Conservation (phyloP, 1,140 invertebrate species). For the Drosophila watanabei region DNA sequence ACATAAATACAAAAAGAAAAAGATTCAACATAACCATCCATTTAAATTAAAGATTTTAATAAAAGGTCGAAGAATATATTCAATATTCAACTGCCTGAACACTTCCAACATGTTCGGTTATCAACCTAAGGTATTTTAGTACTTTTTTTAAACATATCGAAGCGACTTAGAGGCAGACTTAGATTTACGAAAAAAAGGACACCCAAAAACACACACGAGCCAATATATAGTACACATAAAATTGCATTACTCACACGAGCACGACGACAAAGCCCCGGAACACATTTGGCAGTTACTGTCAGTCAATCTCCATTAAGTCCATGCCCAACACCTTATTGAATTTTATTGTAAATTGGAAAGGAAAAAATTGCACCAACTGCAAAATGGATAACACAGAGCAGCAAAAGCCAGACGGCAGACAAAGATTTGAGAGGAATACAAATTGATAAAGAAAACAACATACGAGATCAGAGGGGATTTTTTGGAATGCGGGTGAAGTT, state of each 20-base stretch:
- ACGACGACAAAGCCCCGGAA: constrained; percentile 39
- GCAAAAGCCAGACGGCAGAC: constrained; percentile 32
- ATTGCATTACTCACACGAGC: constrained; percentile 43
- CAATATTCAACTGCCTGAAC: neutral
- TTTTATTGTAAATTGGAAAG: constrained; percentile 82
- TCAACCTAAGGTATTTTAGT: constrained; percentile 44
- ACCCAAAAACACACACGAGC: constrained; percentile 17
- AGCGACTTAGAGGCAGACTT: constrained; percentile 53
- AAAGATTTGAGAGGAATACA: constrained; percentile 50
- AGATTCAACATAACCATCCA: neutral
- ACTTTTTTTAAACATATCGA: constrained; percentile 28
- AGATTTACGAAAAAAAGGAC: constrained; percentile 43
- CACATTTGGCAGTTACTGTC: constrained; percentile 76
- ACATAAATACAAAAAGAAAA: too few species aligned
- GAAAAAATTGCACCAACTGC: constrained; percentile 52
- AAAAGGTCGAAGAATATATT: neutral
- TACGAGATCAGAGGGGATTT: neutral
- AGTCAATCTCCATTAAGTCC: constrained; percentile 80
- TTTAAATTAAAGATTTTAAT: neutral
- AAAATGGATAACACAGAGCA: constrained; percentile 36
- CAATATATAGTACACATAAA: constrained; percentile 34
- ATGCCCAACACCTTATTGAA: constrained; percentile 79
- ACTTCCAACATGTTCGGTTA: constrained; percentile 14
- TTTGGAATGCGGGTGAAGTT: constrained; percentile 12
- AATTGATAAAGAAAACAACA: constrained; percentile 56